A percentile compares a stretch with the other conserved stretches of the same genome.
phyloP scores from a whole-genome alignment of 2,113 vertebrate species.

The Myrmecobius fasciatus region DNA sequence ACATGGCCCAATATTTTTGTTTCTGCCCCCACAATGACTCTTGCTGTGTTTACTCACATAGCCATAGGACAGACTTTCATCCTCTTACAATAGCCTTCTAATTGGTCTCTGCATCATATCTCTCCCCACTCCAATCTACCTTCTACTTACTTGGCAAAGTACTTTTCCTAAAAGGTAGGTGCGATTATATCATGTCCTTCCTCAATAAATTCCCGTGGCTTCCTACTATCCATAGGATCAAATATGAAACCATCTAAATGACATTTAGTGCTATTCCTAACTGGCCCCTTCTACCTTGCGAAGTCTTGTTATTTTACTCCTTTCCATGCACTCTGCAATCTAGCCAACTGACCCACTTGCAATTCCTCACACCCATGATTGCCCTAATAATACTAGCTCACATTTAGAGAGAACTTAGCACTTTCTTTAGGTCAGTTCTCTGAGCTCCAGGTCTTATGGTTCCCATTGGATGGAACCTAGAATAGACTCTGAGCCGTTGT shows the following conservation, averaged over 20 bases:
- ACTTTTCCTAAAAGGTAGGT: not conserved
- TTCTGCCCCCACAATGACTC: not conserved
- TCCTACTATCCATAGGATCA: not conserved
- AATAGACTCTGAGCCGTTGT: not conserved
- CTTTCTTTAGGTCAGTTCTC: not conserved
- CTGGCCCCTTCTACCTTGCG: not conserved
- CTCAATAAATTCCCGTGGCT: not conserved
- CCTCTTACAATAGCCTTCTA: not conserved
- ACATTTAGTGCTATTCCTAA: not conserved
- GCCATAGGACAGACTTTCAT: not conserved
- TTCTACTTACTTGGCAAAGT: not conserved
- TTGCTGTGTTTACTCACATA: not conserved
- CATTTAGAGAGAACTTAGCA: not conserved
- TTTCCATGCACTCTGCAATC: not conserved
- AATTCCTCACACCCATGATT: not conserved
- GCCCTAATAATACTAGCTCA: not conserved
- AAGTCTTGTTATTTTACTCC: not conserved
- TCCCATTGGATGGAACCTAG: not conserved
- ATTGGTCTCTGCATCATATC: not conserved
- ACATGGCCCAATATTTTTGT: not conserved
- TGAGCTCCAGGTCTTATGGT: not conserved
- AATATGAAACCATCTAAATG: not conserved
- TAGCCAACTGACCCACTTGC: not conserved
- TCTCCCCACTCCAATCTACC: not conserved
- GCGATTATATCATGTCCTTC: not conserved